Percentiles rank a stretch among this genome's conserved stretches.
Conservation (phyloP, 2,113 vertebrate species). For the Turnix velox region DNA sequence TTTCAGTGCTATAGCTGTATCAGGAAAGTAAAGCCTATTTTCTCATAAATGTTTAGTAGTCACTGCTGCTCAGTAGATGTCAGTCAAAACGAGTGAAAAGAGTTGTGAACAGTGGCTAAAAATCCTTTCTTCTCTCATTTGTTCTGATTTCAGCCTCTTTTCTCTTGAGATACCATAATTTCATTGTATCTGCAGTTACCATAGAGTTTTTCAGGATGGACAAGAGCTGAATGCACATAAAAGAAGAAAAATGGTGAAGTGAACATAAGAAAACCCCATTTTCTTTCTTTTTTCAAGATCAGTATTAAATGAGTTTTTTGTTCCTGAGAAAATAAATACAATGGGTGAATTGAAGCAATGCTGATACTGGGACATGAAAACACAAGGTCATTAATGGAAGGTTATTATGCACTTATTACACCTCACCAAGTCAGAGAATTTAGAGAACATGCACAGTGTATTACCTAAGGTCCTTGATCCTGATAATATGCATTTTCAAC, state of each 20-base stretch:
- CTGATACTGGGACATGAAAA: not conserved
- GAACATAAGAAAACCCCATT: not conserved
- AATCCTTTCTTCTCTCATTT: conserved; percentile 31
- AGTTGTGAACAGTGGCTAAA: not conserved
- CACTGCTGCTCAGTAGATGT: not conserved
- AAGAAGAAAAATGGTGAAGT: not conserved
- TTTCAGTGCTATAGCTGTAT: not conserved
- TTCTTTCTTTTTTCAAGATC: not conserved
- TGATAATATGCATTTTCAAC: not conserved
- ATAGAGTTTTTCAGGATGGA: not conserved
- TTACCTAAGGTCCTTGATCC: not conserved
- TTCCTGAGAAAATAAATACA: conserved; percentile 11
- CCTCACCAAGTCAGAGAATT: not conserved
- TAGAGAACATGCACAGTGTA: not conserved
- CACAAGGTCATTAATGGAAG: not conserved
- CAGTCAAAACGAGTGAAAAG: not conserved
- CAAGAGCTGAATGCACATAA: not conserved
- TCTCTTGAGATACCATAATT: conserved; percentile 22
- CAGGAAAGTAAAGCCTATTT: not conserved
- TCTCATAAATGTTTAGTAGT: not conserved
- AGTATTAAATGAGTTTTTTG: not conserved
- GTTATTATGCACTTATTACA: not conserved
- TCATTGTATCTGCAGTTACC: conserved; percentile 12
- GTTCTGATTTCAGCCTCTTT: conserved; percentile 9
- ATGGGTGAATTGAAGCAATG: not conserved